Percentiles rank a stretch among this genome's conserved stretches.
Conservation (phyloP, 2,113 vertebrate species). For the Nesogale talazaci region DNA sequence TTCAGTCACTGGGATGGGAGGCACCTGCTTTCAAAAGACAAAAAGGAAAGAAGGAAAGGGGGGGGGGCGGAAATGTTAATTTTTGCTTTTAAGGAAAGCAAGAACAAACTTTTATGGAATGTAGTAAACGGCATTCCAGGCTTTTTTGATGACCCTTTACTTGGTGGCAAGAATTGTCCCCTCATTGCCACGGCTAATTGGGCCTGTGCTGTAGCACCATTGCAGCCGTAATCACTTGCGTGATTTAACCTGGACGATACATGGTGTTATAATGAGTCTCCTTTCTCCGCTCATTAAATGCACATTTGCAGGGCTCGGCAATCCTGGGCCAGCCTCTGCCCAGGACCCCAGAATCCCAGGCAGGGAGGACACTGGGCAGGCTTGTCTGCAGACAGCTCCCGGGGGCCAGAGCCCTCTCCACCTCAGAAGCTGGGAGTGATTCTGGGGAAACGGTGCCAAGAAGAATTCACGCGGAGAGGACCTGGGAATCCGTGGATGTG, state of each 20-base stretch:
- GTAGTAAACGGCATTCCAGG: neutral
- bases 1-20: neutral
- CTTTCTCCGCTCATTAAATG: constrained; percentile 29
- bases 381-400: neutral
- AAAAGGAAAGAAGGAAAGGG: neutral
- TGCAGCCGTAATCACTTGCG: neutral
- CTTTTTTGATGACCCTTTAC: neutral
- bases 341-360: neutral
- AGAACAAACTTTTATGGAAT: too few relatives aligned
- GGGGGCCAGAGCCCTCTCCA: neutral
- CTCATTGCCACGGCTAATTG: neutral
- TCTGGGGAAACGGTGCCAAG: neutral
- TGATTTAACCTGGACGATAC: neutral
- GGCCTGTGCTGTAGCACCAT: neutral
- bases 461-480: neutral
- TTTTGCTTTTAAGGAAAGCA: too few relatives aligned
- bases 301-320: neutral
- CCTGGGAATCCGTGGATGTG: neutral
- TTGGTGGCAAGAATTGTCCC: neutral
- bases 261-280: neutral
- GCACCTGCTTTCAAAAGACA: neutral
- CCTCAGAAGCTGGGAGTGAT: too few relatives aligned
- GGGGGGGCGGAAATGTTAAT: too few relatives aligned
- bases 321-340: neutral
- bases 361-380: neutral